Percentiles rank a stretch among this genome's conserved stretches.
Conservation (phyloP, 64 coral and sea anemone genomes). For the Stichodactyla helianthus region DNA sequence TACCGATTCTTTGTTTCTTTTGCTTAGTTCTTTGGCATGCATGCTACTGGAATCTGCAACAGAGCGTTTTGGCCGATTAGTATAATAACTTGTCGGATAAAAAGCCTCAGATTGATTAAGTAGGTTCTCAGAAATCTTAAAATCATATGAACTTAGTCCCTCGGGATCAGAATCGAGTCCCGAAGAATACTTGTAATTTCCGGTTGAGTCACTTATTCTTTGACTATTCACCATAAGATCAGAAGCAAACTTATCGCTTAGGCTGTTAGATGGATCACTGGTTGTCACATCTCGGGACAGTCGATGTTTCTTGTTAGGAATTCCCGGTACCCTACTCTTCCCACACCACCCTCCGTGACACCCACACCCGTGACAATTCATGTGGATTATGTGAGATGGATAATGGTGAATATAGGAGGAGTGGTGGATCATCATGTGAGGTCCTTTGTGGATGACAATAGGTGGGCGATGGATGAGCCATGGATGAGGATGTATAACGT, state of each 20-base stretch:
- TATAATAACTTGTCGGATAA: not conserved
- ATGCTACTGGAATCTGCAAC: slow-evolving; percentile 42
- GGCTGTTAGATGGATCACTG: not conserved
- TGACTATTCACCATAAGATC: slow-evolving; percentile 17
- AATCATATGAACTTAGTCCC: slow-evolving; percentile 22
- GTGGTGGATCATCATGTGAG: slow-evolving; percentile 76
- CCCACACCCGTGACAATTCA: slow-evolving; percentile 56
- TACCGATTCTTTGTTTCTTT: slow-evolving; percentile 20
- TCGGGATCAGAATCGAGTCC: slow-evolving; percentile 8
- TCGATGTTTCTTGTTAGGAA: not conserved
- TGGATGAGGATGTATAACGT: slow-evolving; percentile 88
- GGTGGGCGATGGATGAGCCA: slow-evolving; percentile 76
- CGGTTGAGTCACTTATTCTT: not conserved
- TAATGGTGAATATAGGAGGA: slow-evolving; percentile 81
- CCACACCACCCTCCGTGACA: slow-evolving; percentile 41
- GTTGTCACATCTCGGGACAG: not conserved
- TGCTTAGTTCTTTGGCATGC: slow-evolving; percentile 4
- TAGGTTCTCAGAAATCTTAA: slow-evolving; percentile 13
- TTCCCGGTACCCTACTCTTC: slow-evolving; percentile 63
- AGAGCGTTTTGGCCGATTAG: slow-evolving; percentile 66
- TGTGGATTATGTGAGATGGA: slow-evolving; percentile 71
- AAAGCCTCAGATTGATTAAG: slow-evolving; percentile 1
- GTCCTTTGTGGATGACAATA: slow-evolving; percentile 78
- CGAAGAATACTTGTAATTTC: slow-evolving; percentile 14
- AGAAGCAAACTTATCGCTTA: slow-evolving; percentile 13